Evolutionary conservation across 2,888 invertebrate species (phyloP).

Genomic region (Cartodere bifasciata): DNA sequence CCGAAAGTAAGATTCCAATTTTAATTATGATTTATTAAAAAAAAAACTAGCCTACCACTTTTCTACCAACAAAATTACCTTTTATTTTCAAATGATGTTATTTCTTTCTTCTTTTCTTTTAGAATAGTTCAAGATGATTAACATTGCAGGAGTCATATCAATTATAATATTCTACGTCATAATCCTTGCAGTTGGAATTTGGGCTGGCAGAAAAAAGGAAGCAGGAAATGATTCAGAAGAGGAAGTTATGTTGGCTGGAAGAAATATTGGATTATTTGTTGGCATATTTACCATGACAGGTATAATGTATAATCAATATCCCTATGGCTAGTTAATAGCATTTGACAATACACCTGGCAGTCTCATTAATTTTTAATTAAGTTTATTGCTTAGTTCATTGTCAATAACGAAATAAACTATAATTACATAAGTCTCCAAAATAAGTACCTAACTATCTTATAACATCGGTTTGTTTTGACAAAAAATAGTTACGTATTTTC

Average conservation of each 20-base stretch:
- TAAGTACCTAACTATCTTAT: no score
- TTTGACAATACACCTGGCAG: no score
- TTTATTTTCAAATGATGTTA: neutral
- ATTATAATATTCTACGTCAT: constrained; percentile 93
- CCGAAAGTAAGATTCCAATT: neutral
- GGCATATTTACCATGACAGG: constrained; percentile 99
- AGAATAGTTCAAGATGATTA: constrained; percentile 56
- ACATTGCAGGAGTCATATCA: constrained; percentile 84
- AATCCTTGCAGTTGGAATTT: constrained; percentile 91
- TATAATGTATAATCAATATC: no score
- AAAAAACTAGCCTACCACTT: neutral
- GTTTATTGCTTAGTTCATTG: no score
- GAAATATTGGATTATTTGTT: constrained; percentile 93
- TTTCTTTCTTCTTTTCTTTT: constrained; percentile 6
- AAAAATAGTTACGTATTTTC: constrained; percentile 1
- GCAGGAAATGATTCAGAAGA: constrained; percentile 83
- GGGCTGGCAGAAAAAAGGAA: constrained; percentile 92
- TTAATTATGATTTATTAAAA: constrained; percentile 1
- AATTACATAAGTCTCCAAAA: no score
- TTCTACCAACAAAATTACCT: neutral
- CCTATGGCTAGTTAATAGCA: no score
- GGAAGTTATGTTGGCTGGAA: constrained; percentile 96
- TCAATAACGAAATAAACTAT: no score
- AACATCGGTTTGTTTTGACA: no score
- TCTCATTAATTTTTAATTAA: no score